Base-by-base conservation (phyloP, 1,140 invertebrate species). In the Lanistes nyassanus region DNA sequence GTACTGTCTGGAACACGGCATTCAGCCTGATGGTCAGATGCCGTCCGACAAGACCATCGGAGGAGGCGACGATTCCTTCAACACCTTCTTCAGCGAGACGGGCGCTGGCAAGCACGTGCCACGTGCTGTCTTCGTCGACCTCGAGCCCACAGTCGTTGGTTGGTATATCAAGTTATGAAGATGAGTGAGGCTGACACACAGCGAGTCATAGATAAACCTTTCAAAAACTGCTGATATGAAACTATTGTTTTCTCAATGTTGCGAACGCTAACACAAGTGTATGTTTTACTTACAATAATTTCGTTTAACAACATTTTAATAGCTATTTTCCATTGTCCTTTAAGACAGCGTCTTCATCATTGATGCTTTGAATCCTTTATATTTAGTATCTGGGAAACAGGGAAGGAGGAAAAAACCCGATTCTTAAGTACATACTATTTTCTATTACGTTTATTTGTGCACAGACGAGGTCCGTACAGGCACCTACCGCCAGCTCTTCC, bases 31-130 rank as follows among this genome's bases (percentile, higher is more conserved):
- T 89, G 95, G 95, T 4, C 91, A 92, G 77, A 87, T 89, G 80
- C 84, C 85, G 26, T 76, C 77, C 39, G 85, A 88, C 56, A 81
- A 80, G 62, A 80, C 85, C 16, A 81, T 87, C 62, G 85, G 89
- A 11, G 92, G 92, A 34, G 93, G 93, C 53, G 94, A 95, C 85
- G 94, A 95, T 87, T 95, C 94, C 23, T 96, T 96, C 89, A 95
- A 95, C 85, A 95, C 95, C 19, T 96, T 96, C 89, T 96, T 96
- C 91, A 94, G 93, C 81, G 95, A 97, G 89, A 97, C 95, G 34
- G 94, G 94, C 26, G 90, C 90, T 36, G 91, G 92, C 0, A 93
- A 93, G 82, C 92, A 94, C 81, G 94, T 96, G n/a, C 95, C 94
- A 2, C 88, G 94, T 78, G 95, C 95, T 21, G 93, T 90, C 58